phyloP scores from a whole-genome alignment of 2,797 vertebrate genomes.

The Phataginus tetradactyla region DNA sequence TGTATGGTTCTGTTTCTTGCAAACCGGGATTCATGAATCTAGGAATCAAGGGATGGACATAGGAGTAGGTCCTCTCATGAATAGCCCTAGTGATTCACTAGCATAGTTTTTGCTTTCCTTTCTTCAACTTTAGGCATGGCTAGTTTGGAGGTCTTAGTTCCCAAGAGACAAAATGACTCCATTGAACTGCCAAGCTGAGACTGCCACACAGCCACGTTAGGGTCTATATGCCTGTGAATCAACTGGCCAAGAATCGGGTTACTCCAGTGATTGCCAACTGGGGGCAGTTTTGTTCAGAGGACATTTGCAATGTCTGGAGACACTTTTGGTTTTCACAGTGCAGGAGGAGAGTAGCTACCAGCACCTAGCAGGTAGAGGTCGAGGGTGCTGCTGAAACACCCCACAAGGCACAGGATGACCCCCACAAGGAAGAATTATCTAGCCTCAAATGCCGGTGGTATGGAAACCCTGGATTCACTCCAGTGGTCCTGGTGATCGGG shows the following conservation, averaged over 20 bases:
- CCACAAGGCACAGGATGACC: background rate
- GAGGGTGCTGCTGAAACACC: background rate
- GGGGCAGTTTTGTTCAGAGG: background rate
- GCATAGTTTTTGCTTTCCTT: background rate
- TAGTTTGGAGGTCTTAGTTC: background rate
- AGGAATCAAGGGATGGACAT: background rate
- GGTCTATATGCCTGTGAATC: background rate
- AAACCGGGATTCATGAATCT: background rate
- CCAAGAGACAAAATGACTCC: background rate
- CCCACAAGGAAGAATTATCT: background rate
- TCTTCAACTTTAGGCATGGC: background rate
- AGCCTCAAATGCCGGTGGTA: background rate
- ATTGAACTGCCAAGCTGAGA: background rate
- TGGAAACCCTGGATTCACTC: background rate
- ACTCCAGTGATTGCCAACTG: background rate
- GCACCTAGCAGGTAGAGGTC: background rate
- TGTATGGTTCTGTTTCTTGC: background rate
- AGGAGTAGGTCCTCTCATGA: background rate
- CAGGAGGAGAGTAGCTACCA: background rate
- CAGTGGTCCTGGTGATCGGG: background rate
- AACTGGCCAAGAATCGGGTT: background rate
- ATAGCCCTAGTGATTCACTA: background rate
- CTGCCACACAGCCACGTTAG: background rate
- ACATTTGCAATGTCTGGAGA: background rate
- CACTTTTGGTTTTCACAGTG: background rate